Percentiles rank a stretch among this genome's conserved stretches.
phyloP scores from a whole-genome alignment of 2,888 invertebrate genomes.

The Mechanitis mazaeus region DNA sequence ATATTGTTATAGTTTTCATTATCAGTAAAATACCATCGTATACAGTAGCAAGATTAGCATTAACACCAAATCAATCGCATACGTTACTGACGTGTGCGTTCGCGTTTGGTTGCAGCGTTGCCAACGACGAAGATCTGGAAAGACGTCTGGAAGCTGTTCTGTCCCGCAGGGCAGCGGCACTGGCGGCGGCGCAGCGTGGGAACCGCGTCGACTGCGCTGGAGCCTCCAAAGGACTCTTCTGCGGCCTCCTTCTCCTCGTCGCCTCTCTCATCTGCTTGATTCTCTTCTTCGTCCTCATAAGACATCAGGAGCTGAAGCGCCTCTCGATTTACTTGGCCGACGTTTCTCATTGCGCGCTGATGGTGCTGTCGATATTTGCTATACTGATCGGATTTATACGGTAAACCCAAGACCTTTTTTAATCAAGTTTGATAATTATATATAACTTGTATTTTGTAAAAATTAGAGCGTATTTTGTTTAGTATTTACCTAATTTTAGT shows the following conservation, averaged over 20 bases:
- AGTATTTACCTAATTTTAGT: slow-evolving; percentile 20
- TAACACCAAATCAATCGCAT: slow-evolving; percentile 29
- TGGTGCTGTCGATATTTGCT: slow-evolving; percentile 91
- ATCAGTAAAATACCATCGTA: neutral
- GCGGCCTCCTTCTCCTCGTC: slow-evolving; percentile 91
- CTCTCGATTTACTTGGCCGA: slow-evolving; percentile 94
- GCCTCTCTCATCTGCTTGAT: slow-evolving; percentile 95
- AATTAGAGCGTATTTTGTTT: slow-evolving; percentile 27
- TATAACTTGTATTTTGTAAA: neutral
- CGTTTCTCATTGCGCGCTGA: slow-evolving; percentile 91
- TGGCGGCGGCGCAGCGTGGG: slow-evolving; percentile 88
- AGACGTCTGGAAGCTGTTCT: slow-evolving; percentile 92
- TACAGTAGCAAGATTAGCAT: slow-evolving; percentile 27
- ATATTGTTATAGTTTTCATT: neutral
- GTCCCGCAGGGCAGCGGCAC: slow-evolving; percentile 89
- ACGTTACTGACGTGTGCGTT: slow-evolving; percentile 51
- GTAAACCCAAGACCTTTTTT: slow-evolving; percentile 62
- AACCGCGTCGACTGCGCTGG: slow-evolving; percentile 96
- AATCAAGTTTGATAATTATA: slow-evolving; percentile 10
- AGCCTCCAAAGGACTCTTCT: slow-evolving; percentile 94
- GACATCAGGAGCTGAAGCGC: slow-evolving; percentile 87
- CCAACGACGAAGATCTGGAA: slow-evolving; percentile 88
- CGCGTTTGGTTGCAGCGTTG: slow-evolving; percentile 75
- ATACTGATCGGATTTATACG: slow-evolving; percentile 94
- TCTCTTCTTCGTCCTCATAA: slow-evolving; percentile 95